Conservation (phyloP, 2,888 invertebrate species). For the Kuschelorhynchus macadamiae region DNA sequence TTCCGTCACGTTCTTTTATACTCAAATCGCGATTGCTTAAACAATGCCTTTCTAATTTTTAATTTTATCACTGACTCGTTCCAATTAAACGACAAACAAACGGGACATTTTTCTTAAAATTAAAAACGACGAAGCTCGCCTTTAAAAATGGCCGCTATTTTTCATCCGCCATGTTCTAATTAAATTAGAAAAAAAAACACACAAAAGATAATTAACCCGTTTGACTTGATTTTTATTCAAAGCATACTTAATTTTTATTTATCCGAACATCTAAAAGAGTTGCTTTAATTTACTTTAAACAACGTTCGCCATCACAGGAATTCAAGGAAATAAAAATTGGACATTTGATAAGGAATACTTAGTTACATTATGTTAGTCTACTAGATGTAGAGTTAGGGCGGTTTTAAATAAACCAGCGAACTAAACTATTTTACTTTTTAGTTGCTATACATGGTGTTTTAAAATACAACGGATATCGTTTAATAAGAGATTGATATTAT, state of each 20-base stretch:
- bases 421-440: too few species aligned
- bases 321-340: background rate
- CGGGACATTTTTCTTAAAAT: constrained; percentile 47
- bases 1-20: constrained; percentile 14
- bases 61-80: constrained; percentile 48
- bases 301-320: background rate
- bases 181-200: constrained; percentile 49
- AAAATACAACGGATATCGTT: too few species aligned
- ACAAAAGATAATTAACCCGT: constrained; percentile 59
- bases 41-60: constrained; percentile 52
- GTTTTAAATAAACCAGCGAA: too few species aligned
- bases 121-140: constrained; percentile 48
- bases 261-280: constrained; percentile 53
- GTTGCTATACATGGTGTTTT: too few species aligned
- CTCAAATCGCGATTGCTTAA: constrained; percentile 38
- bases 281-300: constrained; percentile 25
- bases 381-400: too few species aligned
- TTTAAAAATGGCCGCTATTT: constrained; percentile 49
- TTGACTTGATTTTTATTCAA: constrained; percentile 64
- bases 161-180: constrained; percentile 52
- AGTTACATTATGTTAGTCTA: too few species aligned
- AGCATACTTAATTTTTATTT: constrained; percentile 59
- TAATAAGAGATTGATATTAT: too few species aligned
- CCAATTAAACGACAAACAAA: constrained; percentile 49
- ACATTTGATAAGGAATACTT: too few species aligned